Evolutionary conservation across 2,113 vertebrate genomes (phyloP), one percentile per base, ranked within the genome.

Genomic region (Leucopsar rothschildi): DNA sequence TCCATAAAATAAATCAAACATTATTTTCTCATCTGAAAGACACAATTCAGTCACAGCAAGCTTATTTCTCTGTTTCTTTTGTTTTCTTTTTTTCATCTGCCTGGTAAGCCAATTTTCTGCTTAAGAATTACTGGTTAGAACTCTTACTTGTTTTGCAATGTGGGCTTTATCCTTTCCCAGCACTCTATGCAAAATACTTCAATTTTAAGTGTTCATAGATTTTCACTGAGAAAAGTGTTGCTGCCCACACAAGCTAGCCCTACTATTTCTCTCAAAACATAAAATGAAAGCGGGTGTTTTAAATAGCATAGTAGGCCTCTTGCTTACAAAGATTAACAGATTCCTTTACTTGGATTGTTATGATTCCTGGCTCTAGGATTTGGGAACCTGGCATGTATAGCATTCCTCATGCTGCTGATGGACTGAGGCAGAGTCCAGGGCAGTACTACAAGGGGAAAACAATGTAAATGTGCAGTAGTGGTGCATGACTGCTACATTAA

Each of bases 61-160:
- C 98, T 98, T 98, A 98, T 98, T 98, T 98, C 97, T 98, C 96
- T 98, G 98, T 98, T 98, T 97, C 98, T 98, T 99, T 99, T 99
- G 97, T 99, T 98, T 98, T 96, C 93, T 93, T 97, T 90, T 98
- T 98, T 98, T 98, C 98, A 98, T 98, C 98, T 98, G 97, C 95
- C 97, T 97, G 92, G 97, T 99, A 99, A 99, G 98, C 98, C 99
- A 99, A 99, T 99, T 99, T 99, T 99, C 98, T 99, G 98, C 98
- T 98, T 98, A 98, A 98, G 98, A 98, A 98, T 96, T 98, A 95
- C 97, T 98, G 97, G 98, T 99, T 98, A 98, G 98, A 98, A 98
- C 97, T 98, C 96, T 96, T 97, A 98, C 96, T 98, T 98, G 95
- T 96, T 98, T 98, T 98, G 97, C 95, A 98, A 98, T 97, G 97